Base-by-base conservation (phyloP, 2,888 invertebrate genomes). In the Athalia rosae region DNA sequence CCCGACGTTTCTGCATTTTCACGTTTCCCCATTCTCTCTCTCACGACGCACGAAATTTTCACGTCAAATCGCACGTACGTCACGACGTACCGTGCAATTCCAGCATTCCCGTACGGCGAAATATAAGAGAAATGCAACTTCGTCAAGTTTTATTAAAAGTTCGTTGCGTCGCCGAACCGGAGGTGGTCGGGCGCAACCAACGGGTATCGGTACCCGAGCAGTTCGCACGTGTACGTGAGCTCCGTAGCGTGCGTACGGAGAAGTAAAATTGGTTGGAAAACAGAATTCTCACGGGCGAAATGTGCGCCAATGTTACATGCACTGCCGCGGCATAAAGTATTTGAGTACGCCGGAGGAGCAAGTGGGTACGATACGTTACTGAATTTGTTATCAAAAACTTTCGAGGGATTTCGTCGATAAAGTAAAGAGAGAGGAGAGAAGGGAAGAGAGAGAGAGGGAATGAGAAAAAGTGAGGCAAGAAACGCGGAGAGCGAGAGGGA, bases 301-400 rank as follows among this genome's bases (percentile, higher is more conserved):
- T 64, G n/a, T 15, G 48, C 15, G 48, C 15, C 28, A 4, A 8
- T 48, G 9, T 45, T 8, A 9, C 11, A 63, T 50, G 41, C 67
- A 53, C 8, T 66, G 66, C 28, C 2, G 28, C 28, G 28, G 28
- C 48, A 67, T 67, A 67, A 67, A 48, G 67, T 53, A 67, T 53
- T 41, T 11, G 53, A 67, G 67, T 67, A 28, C 28, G 67, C 41
- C 62, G 62, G 28, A 53, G 13, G 67, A 48, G 53, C 7, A 53
- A 53, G 67, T 45, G 53, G 28, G 48, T 71, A 71, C 15, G 15
- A 58, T 71, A 71, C 71, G 56, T n/a, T 71, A 0, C 58, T 71
- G 56, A 58, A 71, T 71, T 71, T 71, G 71, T 45, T 71, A 71
- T 71, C 71, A 41, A 43, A 45, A 71, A 58, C 58, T 71, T 71